A percentile compares a stretch with the other conserved stretches of the same genome.
Evolutionary conservation across 2,797 vertebrate genomes (phyloP).

Genomic region (Heteromormyrus szaboi): DNA sequence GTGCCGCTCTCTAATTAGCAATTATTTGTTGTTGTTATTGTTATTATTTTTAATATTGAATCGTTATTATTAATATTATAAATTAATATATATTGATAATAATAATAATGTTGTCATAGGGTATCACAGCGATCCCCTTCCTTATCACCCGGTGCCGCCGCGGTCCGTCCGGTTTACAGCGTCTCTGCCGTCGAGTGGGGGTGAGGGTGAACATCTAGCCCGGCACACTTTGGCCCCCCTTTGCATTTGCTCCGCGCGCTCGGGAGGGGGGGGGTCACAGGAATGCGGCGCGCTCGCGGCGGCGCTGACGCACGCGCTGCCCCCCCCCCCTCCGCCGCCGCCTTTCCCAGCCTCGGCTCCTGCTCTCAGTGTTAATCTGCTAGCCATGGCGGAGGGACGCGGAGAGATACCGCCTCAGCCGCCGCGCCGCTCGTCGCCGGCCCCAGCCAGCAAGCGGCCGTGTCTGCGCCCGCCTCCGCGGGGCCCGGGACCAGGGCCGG

Average conservation of each 20-base stretch:
- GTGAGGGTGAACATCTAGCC: not conserved
- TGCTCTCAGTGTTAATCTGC: conserved; percentile 66
- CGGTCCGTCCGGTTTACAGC: not conserved
- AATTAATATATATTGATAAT: no score
- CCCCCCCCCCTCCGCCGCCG: conserved; percentile 36
- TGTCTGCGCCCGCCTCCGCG: conserved; percentile 77
- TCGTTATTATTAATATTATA: not conserved
- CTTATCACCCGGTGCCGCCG: not conserved
- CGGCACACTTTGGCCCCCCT: not conserved
- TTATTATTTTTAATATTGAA: not conserved
- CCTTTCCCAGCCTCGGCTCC: conserved; percentile 46
- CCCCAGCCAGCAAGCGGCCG: conserved; percentile 77
- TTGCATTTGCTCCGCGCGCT: not conserved
- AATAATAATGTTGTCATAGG: not conserved
- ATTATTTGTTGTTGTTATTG: not conserved
- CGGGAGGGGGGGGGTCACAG: not conserved
- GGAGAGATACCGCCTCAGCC: conserved; percentile 75
- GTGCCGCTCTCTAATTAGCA: not conserved
- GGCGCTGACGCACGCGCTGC: conserved; percentile 55
- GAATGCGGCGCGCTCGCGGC: conserved; percentile 52
- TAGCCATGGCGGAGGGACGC: conserved; percentile 93
- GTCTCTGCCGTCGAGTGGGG: not conserved
- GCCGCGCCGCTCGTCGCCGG: conserved; percentile 58
- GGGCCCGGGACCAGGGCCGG: conserved; percentile 67
- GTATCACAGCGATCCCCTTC: not conserved